These are phyloP conservation scores for Slavum lentiscoides DNA, from an alignment of 2,888 invertebrate species.

Conservation along the genomic window DNA sequence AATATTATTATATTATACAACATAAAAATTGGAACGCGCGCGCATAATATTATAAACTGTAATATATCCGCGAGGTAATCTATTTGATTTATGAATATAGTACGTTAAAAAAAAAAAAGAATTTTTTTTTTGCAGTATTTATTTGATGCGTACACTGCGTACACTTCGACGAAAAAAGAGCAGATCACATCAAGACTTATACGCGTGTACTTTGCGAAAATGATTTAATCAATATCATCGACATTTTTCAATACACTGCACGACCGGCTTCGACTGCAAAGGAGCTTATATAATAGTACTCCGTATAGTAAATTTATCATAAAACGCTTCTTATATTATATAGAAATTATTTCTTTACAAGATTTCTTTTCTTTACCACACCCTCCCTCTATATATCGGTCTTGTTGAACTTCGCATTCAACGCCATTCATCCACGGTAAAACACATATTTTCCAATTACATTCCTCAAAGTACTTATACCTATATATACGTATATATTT, in stretches of 20 bases:
- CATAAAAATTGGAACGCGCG: too few relatives aligned
- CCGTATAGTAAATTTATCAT: neutral
- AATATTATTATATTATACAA: too few relatives aligned
- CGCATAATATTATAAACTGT: neutral
- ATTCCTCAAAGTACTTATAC: neutral
- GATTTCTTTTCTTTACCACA: too few relatives aligned
- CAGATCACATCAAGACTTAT: constrained; percentile 40
- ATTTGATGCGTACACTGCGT: neutral
- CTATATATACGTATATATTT: neutral
- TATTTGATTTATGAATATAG: constrained; percentile 2
- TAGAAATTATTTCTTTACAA: too few relatives aligned
- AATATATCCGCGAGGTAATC: neutral
- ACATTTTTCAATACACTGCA: constrained; percentile 13
- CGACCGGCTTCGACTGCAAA: neutral
- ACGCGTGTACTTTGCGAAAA: constrained; percentile 19
- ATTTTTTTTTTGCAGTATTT: neutral
- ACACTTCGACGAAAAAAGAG: neutral
- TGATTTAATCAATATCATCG: constrained; percentile 33
- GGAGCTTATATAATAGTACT: constrained; percentile 3
- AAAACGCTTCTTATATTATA: too few relatives aligned
- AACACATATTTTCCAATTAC: neutral
- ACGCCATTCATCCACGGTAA: neutral
- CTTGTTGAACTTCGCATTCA: neutral
- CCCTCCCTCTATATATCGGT: neutral
- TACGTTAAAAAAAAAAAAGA: neutral